Conservation (phyloP, 2,888 invertebrate genomes). For the Orchesella flavescens region DNA sequence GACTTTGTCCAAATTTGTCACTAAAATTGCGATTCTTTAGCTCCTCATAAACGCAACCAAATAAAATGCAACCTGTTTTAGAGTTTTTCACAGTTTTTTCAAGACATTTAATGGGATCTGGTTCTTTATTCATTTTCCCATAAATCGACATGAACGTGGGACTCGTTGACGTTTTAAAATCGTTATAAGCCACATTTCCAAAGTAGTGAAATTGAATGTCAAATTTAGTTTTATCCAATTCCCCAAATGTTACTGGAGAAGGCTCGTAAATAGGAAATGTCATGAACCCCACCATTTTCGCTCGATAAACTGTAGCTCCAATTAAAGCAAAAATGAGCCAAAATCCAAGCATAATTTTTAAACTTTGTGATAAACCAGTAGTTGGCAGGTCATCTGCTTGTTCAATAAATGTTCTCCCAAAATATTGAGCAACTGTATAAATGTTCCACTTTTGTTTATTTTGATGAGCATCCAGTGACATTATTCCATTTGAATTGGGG, state of each 20-base stretch:
- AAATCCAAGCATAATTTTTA: conserved; percentile 23
- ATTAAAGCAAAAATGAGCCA: conserved; percentile 46
- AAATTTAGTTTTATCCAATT: conserved; percentile 24
- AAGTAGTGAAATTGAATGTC: conserved; percentile 53
- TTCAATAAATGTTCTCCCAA: conserved; percentile 30
- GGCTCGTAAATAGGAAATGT: conserved; percentile 56
- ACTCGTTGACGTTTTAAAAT: conserved; percentile 52
- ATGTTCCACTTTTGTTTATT: conserved; percentile 5
- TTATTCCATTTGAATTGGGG: too few species aligned
- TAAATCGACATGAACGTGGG: conserved; percentile 31
- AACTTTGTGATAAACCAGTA: conserved; percentile 16
- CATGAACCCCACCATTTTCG: conserved; percentile 59
- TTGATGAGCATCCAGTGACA: too few species aligned
- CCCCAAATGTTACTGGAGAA: conserved; percentile 49
- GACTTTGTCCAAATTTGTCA: conserved; percentile 39
- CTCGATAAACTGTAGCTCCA: conserved; percentile 51
- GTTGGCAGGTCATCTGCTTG: conserved; percentile 12
- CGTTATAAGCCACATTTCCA: conserved; percentile 48
- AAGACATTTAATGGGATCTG: conserved; percentile 40
- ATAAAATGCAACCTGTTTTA: conserved; percentile 41
- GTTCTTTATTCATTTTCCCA: conserved; percentile 35
- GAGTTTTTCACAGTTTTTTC: conserved; percentile 22
- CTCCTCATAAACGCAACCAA: conserved; percentile 34
- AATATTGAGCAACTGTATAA: conserved; percentile 9
- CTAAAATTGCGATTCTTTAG: conserved; percentile 33